Base-by-base conservation (phyloP, 2,113 vertebrate species). In the Gymnocephalus cernua region DNA sequence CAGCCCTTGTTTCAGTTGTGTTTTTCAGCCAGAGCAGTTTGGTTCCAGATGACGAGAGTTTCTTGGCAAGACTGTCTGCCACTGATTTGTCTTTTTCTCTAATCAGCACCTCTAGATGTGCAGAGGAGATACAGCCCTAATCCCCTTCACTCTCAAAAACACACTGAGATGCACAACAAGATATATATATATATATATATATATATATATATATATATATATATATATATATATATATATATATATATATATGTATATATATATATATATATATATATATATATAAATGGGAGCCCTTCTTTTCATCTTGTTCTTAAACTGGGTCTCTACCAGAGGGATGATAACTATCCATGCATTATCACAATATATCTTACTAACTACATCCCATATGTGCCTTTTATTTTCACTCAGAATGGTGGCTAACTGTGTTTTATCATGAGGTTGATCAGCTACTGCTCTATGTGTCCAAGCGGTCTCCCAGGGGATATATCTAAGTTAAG, bases 61-160 rank as follows among this genome's bases (percentile, higher is more conserved):
- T 89, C 66, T 71, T 84, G 85, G 86, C 71, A 58, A 64, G 56
- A 59, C 73, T 63, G 51, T 63, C 79, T 78, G 54, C 53, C 47
- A 48, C 53, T 79, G 80, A 65, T 83, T 84, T 79, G 61, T 74
- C 63, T 87, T 73, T 74, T 65, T 70, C 65, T 84, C 77, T 87
- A 85, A 88, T 89, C 88, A 79, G 78, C 13, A 64, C 80, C 74
- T 89, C 56, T 71, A 76, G 85, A 89, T 91, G 77, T 83, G 51
- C 70, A 76, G 78, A 75, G 61, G 44, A 90, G 87, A 89, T 90
- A 84, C 56, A 53, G 87, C 57, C 14, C 50, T 87, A 89, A 86
- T 87, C 83, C 82, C 59, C 19, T 69, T 79, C 47, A 73, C 71
- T 85, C 86, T 74, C 41, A 51, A 65, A 53, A 80, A 51, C 82